Base-by-base conservation (phyloP, 2,797 vertebrate genomes). In the Neostethus bicornis region DNA sequence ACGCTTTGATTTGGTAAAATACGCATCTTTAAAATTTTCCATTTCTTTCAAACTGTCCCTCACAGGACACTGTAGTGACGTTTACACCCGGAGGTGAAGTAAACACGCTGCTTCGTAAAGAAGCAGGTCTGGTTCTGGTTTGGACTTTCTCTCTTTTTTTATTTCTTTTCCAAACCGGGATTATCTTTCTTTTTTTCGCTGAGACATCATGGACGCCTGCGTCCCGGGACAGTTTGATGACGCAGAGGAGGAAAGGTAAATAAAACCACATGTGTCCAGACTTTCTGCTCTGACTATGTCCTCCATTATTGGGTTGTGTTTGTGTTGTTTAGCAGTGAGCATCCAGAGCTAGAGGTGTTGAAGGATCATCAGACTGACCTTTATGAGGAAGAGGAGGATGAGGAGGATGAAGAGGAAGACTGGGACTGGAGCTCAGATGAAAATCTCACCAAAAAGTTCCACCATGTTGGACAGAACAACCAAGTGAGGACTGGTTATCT, bases 221-320 rank as follows among this genome's bases (percentile, higher is more conserved):
- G 91, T 93, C 6, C 91, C 92, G 0, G 95, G 94, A 12, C 95
- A 97, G 88, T 97, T 96, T 58, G 95, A 96, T 39, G 94, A 96
- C 66, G 95, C 91, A 0, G 84, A 90, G 67, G 88, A 91, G 1
- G 91, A 90, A 42, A 85, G 91, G 94, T 95, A 57, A 53, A 54
- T 8, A 2, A 1, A 21, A 28, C 12, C 19, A 5, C n/a, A n/a
- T n/a, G n/a, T n/a, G n/a, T n/a, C n/a, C n/a, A n/a, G n/a, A n/a
- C n/a, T n/a, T 23, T 23, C 23, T 2, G 23, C 23, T 4, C 23
- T 23, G 23, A 2, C 23, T 23, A 2, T 4, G 23, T 34, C 47
- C 49, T 19, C 32, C 20, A 7, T 38, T 42, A 9, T 16, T 34
- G 37, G 31, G 34, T 13, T 21, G 1, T 37, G 51, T 58, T 21